Evolutionary conservation across 2,113 vertebrate species (phyloP).

Genomic region (Clarias gariepinus): DNA sequence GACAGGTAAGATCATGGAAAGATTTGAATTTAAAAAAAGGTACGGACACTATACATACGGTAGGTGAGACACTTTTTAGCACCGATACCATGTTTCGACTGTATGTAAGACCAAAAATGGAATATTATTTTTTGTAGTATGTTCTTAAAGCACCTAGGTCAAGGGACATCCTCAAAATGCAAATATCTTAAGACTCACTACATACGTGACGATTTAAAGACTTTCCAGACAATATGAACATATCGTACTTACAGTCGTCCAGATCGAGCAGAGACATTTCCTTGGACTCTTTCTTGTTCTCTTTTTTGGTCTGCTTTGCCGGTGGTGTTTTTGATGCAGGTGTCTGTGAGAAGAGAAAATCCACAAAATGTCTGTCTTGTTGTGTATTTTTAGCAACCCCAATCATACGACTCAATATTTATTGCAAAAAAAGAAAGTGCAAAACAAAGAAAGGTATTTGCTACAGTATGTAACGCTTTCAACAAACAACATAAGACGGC

Average conservation of each 20-base stretch:
- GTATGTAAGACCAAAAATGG: not conserved
- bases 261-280: conserved; percentile 95
- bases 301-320: conserved; percentile 70
- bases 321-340: conserved; percentile 68
- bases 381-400: not conserved
- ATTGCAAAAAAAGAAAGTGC: not conserved
- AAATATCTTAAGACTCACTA: not conserved
- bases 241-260: conserved; percentile 87
- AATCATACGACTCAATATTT: not conserved
- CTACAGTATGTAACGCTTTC: not conserved
- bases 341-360: conserved; percentile 47
- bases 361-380: not conserved
- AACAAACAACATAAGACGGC: not conserved
- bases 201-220: too few species aligned
- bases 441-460: not conserved
- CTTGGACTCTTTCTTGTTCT: conserved; percentile 74
- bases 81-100: too few species aligned
- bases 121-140: not conserved
- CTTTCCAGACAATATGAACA: not conserved
- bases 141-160: not conserved
- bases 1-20: too few species aligned
- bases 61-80: too few species aligned
- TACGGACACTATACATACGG: too few species aligned
- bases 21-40: too few species aligned
- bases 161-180: not conserved